Evolutionary conservation across 2,113 vertebrate species (phyloP).

Genomic region (Tor tambroides): DNA sequence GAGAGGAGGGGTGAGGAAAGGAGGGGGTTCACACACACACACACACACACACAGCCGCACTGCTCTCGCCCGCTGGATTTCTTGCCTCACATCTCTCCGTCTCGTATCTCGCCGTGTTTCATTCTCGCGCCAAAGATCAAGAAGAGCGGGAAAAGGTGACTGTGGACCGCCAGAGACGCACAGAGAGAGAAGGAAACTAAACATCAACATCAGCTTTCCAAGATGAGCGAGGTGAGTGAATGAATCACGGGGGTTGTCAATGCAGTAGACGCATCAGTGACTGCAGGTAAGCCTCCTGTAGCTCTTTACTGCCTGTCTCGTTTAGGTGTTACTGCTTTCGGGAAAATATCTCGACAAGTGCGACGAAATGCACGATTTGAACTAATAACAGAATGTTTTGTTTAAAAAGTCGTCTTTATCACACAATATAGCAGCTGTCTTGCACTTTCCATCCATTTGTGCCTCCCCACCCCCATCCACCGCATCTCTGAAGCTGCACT

Average conservation of each 20-base stretch:
- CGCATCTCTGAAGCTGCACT: slow-evolving; percentile 61
- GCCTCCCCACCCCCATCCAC: slow-evolving; percentile 32
- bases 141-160: slow-evolving; percentile 43
- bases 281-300: slow-evolving; percentile 29
- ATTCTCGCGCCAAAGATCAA: background rate
- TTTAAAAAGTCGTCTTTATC: background rate
- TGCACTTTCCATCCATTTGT: background rate
- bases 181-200: slow-evolving; percentile 50
- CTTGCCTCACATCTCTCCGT: background rate
- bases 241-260: slow-evolving; percentile 16
- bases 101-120: slow-evolving; percentile 27
- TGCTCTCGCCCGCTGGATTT: slow-evolving; percentile 57
- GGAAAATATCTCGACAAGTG: background rate
- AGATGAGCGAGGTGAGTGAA: slow-evolving; percentile 77
- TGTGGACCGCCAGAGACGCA: background rate
- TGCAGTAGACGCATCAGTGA: slow-evolving; percentile 18
- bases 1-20: slow-evolving; percentile 20
- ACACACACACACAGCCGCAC: slow-evolving; percentile 56
- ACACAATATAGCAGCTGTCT: background rate
- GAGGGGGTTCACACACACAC: background rate
- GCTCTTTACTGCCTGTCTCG: background rate
- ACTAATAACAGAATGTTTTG: background rate
- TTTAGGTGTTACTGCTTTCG: background rate
- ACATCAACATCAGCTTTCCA: slow-evolving; percentile 55
- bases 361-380: background rate